Evolutionary conservation across 2,888 invertebrate species (phyloP).

Genomic region (Netelia virgata): DNA sequence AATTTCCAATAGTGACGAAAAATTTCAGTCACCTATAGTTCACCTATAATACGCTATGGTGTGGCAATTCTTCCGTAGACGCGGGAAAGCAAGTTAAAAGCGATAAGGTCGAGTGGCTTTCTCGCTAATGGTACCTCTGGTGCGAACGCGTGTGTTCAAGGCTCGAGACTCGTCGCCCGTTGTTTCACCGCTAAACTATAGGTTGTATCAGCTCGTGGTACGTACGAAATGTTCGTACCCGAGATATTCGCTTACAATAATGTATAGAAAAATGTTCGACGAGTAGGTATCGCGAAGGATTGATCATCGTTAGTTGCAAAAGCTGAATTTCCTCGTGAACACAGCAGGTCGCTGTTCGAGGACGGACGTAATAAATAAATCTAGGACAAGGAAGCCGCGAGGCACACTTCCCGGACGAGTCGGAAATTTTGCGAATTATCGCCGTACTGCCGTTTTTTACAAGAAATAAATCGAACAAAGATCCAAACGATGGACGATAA

Average conservation of each 20-base stretch:
- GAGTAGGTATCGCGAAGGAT: not conserved
- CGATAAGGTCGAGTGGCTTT: constrained; percentile 64
- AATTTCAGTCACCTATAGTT: not conserved
- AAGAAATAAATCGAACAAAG: too few relatives aligned
- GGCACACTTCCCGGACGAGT: not conserved
- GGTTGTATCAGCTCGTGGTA: not conserved
- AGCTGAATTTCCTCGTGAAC: constrained; percentile 1
- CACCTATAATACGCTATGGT: not conserved
- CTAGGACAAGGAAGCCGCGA: constrained; percentile 17
- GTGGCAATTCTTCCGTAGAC: constrained; percentile 25
- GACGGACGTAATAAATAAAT: constrained; percentile 34
- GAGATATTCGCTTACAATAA: not conserved
- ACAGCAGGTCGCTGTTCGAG: not conserved
- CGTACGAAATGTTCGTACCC: not conserved
- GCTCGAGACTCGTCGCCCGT: constrained; percentile 35
- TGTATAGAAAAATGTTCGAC: constrained; percentile 4
- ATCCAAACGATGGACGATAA: too few relatives aligned
- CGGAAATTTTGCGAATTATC: not conserved
- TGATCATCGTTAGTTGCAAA: constrained; percentile 30
- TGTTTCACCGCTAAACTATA: constrained; percentile 20
- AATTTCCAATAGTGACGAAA: not conserved
- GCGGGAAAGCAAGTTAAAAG: constrained; percentile 62
- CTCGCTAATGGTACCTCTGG: constrained; percentile 64
- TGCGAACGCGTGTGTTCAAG: constrained; percentile 34
- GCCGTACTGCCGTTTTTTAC: too few relatives aligned